Percentiles rank a stretch among this genome's conserved stretches.
These are phyloP conservation scores for Syrphus vitripennis DNA, from an alignment of 2,888 invertebrate genomes.

Conservation along the genomic window DNA sequence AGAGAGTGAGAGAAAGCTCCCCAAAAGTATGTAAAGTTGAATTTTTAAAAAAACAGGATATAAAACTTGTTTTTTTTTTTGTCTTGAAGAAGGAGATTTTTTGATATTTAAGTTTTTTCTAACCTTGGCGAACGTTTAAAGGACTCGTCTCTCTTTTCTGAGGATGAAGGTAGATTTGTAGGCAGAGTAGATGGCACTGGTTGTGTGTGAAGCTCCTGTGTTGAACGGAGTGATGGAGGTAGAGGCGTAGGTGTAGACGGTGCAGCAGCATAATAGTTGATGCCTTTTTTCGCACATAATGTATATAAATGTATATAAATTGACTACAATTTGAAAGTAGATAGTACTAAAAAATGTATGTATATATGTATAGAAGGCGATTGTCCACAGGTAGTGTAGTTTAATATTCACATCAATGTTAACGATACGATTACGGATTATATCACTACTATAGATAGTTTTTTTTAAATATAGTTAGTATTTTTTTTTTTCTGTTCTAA, in stretches of 20 bases:
- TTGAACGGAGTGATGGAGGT: constrained; percentile 64
- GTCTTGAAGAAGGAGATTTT: constrained; percentile 58
- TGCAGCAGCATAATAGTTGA: constrained; percentile 56
- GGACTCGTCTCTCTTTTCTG: constrained; percentile 72
- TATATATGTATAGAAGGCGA: constrained; percentile 70
- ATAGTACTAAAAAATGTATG: constrained; percentile 68
- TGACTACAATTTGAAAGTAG: constrained; percentile 70
- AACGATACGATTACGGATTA: constrained; percentile 66
- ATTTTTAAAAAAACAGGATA: constrained; percentile 73
- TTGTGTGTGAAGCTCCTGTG: constrained; percentile 62
- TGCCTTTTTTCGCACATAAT: constrained; percentile 57
- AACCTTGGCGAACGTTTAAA: constrained; percentile 75
- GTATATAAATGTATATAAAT: constrained; percentile 62
- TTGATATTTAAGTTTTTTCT: constrained; percentile 65
- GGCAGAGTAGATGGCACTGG: constrained; percentile 68
- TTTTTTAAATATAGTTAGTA: constrained; percentile 55
- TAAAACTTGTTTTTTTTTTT: constrained; percentile 63
- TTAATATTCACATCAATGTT: constrained; percentile 68
- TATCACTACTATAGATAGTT: constrained; percentile 59
- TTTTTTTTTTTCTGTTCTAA: constrained; percentile 44
- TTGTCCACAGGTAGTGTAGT: constrained; percentile 71
- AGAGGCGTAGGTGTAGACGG: constrained; percentile 67
- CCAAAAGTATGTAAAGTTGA: constrained; percentile 60
- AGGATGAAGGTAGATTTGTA: constrained; percentile 67
- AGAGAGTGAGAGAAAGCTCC: constrained; percentile 38